Conservation (phyloP, 2,888 invertebrate species). For the Drosophila robusta region DNA sequence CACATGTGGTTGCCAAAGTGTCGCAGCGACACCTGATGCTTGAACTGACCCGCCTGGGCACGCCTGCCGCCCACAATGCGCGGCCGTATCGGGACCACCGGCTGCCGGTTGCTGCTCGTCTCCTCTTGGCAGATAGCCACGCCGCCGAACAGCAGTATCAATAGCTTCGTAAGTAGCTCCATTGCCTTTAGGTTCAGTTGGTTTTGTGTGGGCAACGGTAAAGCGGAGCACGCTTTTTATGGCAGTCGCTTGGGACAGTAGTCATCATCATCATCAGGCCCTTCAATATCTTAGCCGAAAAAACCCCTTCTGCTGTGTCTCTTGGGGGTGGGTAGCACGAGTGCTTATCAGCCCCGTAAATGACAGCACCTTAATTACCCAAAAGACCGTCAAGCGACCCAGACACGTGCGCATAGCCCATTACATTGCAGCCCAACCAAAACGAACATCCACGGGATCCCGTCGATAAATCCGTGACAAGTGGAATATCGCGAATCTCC, state of each 20-base stretch:
- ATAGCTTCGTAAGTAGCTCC: slow-evolving; percentile 25
- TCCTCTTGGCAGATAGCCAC: not conserved
- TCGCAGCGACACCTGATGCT: slow-evolving; percentile 83
- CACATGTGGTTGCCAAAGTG: slow-evolving; percentile 66
- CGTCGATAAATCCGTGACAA: too few species aligned
- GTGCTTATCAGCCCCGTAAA: slow-evolving; percentile 41
- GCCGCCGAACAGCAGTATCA: slow-evolving; percentile 27
- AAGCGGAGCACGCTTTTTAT: slow-evolving; percentile 40
- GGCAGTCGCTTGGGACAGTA: slow-evolving; percentile 1
- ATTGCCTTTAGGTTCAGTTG: slow-evolving; percentile 12
- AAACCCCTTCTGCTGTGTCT: not conserved
- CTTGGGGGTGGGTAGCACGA: not conserved
- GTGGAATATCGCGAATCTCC: too few species aligned
- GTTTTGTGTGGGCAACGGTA: slow-evolving; percentile 10
- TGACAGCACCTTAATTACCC: slow-evolving; percentile 48
- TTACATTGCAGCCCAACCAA: slow-evolving; percentile 4
- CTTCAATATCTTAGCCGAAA: slow-evolving; percentile 32
- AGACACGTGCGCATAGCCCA: slow-evolving; percentile 28
- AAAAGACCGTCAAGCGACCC: not conserved
- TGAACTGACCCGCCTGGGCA: slow-evolving; percentile 82
- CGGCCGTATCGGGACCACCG: slow-evolving; percentile 9
- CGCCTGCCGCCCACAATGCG: slow-evolving; percentile 82
- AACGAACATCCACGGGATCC: too few species aligned
- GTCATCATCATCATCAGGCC: slow-evolving; percentile 25
- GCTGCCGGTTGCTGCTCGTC: not conserved